A percentile compares a stretch with the other conserved stretches of the same genome.
These are phyloP conservation scores for Meandrina meandrites DNA, from an alignment of 92 coral and sea anemone species.

Conservation along the genomic window DNA sequence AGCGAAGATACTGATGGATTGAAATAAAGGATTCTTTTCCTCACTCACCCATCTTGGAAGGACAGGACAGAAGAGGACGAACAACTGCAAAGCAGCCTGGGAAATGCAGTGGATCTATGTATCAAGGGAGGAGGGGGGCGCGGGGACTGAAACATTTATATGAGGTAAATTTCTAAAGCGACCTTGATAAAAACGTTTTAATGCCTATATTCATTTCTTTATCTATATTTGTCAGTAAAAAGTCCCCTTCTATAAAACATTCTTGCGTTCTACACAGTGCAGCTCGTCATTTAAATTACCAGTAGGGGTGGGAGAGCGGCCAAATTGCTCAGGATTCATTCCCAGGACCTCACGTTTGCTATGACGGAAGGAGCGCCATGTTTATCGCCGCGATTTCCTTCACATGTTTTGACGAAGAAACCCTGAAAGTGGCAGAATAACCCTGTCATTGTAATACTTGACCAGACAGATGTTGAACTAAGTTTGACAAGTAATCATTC, in stretches of 20 bases:
- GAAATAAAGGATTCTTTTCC: background rate
- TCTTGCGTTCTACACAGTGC: background rate
- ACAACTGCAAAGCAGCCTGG: constrained; percentile 66
- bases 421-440: background rate
- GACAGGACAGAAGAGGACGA: constrained; percentile 78
- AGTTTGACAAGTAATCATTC: background rate
- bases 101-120: background rate
- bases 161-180: background rate
- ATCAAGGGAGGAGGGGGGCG: constrained; percentile 17
- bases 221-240: background rate
- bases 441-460: constrained; percentile 14
- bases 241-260: background rate
- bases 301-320: background rate
- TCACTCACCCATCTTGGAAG: constrained; percentile 93
- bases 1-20: constrained; percentile 64
- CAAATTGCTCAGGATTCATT: background rate
- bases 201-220: background rate
- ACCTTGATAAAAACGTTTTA: background rate
- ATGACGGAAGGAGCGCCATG: constrained; percentile 26
- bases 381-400: constrained; percentile 3
- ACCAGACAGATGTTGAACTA: background rate
- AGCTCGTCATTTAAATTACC: background rate
- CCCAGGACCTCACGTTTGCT: constrained; percentile 30
- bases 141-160: background rate
- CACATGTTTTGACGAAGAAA: background rate